Percentiles rank a stretch among this genome's conserved stretches.
These are phyloP conservation scores for Sclerurus mexicanus DNA, from an alignment of 2,113 vertebrate genomes.

Conservation along the genomic window DNA sequence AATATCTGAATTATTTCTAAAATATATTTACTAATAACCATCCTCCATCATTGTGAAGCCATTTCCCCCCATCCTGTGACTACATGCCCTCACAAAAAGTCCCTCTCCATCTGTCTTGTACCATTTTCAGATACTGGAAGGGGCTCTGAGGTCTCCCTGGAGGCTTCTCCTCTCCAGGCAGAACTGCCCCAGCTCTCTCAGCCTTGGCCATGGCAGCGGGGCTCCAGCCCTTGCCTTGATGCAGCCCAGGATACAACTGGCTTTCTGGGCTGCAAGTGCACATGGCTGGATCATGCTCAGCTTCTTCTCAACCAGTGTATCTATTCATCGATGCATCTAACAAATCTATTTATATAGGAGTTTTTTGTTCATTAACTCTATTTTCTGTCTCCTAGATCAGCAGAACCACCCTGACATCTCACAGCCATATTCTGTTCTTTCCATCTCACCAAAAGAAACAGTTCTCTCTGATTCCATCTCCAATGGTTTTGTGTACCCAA, in stretches of 20 bases:
- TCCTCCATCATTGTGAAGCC: background rate
- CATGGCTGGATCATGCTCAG: background rate
- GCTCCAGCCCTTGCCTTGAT: background rate
- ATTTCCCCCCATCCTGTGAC: background rate
- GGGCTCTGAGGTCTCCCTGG: background rate
- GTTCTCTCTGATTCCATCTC: background rate
- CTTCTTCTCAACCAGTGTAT: background rate
- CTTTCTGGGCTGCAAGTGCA: background rate
- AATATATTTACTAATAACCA: background rate
- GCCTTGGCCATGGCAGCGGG: background rate
- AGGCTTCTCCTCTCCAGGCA: background rate
- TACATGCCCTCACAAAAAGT: background rate
- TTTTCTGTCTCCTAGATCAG: background rate
- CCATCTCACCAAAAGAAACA: background rate
- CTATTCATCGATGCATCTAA: background rate
- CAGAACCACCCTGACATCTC: background rate
- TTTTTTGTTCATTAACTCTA: background rate
- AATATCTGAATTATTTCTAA: background rate
- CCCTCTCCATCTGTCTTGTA: background rate
- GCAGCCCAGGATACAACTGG: background rate
- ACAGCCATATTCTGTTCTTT: background rate
- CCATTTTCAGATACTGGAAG: background rate
- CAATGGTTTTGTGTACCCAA: background rate
- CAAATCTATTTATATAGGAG: background rate
- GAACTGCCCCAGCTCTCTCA: background rate